A percentile compares a stretch with the other conserved stretches of the same genome.
Conservation (phyloP, 2,888 invertebrate genomes). For the Slavum lentiscoides region DNA sequence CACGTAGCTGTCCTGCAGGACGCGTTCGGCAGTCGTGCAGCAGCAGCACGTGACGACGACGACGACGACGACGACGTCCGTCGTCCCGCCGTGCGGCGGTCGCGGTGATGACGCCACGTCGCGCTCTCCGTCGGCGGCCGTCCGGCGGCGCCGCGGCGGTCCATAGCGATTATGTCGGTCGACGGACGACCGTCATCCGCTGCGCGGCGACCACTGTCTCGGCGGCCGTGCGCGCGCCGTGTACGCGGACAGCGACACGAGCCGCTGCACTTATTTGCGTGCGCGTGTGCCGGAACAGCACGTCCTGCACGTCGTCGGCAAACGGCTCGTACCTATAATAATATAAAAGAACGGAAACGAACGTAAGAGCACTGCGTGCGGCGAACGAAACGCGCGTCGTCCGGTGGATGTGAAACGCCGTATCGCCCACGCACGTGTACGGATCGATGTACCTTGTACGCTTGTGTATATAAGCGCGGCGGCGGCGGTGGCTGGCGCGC, state of each 20-base stretch:
- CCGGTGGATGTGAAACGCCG: conserved; percentile 5
- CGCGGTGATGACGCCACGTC: conserved; percentile 8
- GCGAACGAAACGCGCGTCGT: neutral
- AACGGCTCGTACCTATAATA: no score
- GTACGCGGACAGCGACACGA: no score
- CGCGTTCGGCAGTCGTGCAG: neutral
- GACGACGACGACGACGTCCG: conserved; percentile 4
- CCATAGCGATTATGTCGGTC: conserved; percentile 17
- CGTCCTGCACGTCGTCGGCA: no score
- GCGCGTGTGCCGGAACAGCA: no score
- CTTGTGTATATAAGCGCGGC: neutral
- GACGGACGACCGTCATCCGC: conserved; percentile 23
- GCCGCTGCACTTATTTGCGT: no score
- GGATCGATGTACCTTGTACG: conserved; percentile 37
- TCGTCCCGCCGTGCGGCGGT: neutral
- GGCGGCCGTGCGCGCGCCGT: no score
- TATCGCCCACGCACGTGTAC: conserved; percentile 52
- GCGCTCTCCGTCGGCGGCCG: conserved; percentile 1
- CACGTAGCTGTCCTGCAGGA: conserved; percentile 24
- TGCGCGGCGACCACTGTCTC: neutral
- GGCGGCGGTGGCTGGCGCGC: conserved; percentile 17
- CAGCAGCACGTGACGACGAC: neutral
- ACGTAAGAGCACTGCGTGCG: neutral
- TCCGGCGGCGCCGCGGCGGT: neutral
- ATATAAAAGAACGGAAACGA: neutral